Percentiles rank a stretch among this genome's conserved stretches.
Evolutionary conservation across 2,888 invertebrate species (phyloP).

Genomic region (Parnassius glacialis): DNA sequence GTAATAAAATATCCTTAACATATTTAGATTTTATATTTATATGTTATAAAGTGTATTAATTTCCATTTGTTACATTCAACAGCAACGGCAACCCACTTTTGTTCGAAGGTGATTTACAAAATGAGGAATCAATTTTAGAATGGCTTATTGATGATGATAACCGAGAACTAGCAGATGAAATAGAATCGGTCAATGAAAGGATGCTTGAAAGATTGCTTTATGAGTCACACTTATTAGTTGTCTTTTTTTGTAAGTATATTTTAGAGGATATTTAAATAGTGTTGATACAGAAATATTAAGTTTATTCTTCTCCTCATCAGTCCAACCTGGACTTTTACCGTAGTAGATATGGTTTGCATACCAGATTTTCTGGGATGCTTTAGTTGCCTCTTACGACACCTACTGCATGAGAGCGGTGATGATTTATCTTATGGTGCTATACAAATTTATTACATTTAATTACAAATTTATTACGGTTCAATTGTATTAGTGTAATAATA

Average conservation of each 20-base stretch:
- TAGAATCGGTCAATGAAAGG: slow-evolving; percentile 94
- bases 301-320: too few species aligned
- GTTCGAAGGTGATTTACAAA: slow-evolving; percentile 95
- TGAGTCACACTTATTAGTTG: slow-evolving; percentile 93
- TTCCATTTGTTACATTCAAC: slow-evolving; percentile 46
- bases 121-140: slow-evolving; percentile 94
- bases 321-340: too few species aligned
- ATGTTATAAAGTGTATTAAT: background rate
- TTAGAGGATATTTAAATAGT: background rate
- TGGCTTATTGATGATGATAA: slow-evolving; percentile 97
- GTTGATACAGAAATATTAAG: too few species aligned
- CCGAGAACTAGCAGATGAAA: slow-evolving; percentile 95
- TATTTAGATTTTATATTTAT: background rate
- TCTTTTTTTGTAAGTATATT: slow-evolving; percentile 90
- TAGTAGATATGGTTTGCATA: too few species aligned
- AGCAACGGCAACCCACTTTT: slow-evolving; percentile 93
- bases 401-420: too few species aligned
- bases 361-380: too few species aligned
- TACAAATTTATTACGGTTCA: too few species aligned
- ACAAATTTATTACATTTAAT: too few species aligned
- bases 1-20: slow-evolving; percentile 76
- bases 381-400: too few species aligned
- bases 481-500: too few species aligned
- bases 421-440: too few species aligned
- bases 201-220: slow-evolving; percentile 93